These are phyloP conservation scores for Stramonita haemastoma DNA, from an alignment of 2,888 invertebrate species.

Conservation along the genomic window DNA sequence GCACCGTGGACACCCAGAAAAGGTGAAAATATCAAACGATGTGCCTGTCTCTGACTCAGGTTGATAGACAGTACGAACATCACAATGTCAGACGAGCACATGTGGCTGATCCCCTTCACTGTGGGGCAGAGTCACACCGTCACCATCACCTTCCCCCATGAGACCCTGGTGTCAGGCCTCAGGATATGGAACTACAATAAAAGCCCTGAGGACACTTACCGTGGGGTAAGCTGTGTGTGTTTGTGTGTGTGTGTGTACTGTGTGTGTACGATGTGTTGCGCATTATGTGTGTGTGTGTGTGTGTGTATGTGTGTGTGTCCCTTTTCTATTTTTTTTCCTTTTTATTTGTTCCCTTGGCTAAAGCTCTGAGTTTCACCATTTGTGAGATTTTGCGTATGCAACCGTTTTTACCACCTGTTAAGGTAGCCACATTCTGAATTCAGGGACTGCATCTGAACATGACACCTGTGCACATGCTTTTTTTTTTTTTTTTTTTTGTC, in stretches of 20 bases:
- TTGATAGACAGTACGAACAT: conserved; percentile 85
- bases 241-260: conserved; percentile 8
- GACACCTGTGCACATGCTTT: no score
- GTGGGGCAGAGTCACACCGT: conserved; percentile 71
- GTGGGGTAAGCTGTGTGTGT: conserved; percentile 76
- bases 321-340: not conserved
- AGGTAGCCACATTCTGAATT: no score
- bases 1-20: no score
- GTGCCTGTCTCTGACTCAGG: conserved; percentile 66
- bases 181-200: conserved; percentile 91
- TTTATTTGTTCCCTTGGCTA: not conserved
- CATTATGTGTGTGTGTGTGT: not conserved
- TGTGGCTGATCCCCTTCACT: conserved; percentile 78
- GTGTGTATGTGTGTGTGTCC: not conserved
- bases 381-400: no score
- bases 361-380: no score
- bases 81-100: conserved; percentile 83
- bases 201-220: conserved; percentile 82
- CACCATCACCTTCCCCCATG: conserved; percentile 68
- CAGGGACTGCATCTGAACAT: no score
- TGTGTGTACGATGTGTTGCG: no score
- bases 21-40: no score
- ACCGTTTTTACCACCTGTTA: no score
- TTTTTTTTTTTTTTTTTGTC: no score
- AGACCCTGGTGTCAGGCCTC: conserved; percentile 79